Base-by-base conservation (phyloP, 2,888 invertebrate species). In the Psylliodes chrysocephalus region DNA sequence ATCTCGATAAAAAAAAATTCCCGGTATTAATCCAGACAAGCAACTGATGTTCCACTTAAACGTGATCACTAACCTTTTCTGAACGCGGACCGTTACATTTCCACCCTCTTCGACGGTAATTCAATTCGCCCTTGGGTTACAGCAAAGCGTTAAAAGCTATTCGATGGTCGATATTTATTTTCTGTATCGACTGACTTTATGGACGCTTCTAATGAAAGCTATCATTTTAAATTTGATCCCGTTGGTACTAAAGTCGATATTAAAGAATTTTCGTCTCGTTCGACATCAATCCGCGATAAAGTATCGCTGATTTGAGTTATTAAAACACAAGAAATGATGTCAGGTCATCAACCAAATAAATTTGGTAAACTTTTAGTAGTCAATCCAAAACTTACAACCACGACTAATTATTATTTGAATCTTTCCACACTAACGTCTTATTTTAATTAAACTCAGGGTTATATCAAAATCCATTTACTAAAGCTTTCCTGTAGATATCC, bases 141-240 rank as follows among this genome's bases (percentile, higher is more conserved):
- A 38, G 10, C 57, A 57, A 57, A 57, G 47, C 57, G 57, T 47
- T 57, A 57, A 57, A 57, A 57, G 57, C 57, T 25, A 47, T 33
- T 57, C 47, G 25, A 49, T 57, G 47, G 28, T 17, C 57, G 57
- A 49, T 57, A 57, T 57, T 57, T 57, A 57, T 57, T 57, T 47
- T 57, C 47, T 49, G 57, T 57, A 57, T 49, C 57, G 57, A 44
- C 57, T 22, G 17, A 57, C 47, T 57, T 56, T 46, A 47, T 22
- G 46, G 57, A 47, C 33, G 35, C 22, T 25, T 35, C 57, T 57
- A 57, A 57, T 57, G 38, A 57, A 57, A 57, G 57, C 35, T 57
- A 57, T 57, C 33, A 49, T 38, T 18, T 25, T 7, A n/a, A 12
- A 19, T 57, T 56, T 57, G 47, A 49, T 47, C 35, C 25, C n/a